A percentile compares a stretch with the other conserved stretches of the same genome.
Evolutionary conservation across 1,140 invertebrate genomes (phyloP).

Genomic region (Coptotermes formosanus): DNA sequence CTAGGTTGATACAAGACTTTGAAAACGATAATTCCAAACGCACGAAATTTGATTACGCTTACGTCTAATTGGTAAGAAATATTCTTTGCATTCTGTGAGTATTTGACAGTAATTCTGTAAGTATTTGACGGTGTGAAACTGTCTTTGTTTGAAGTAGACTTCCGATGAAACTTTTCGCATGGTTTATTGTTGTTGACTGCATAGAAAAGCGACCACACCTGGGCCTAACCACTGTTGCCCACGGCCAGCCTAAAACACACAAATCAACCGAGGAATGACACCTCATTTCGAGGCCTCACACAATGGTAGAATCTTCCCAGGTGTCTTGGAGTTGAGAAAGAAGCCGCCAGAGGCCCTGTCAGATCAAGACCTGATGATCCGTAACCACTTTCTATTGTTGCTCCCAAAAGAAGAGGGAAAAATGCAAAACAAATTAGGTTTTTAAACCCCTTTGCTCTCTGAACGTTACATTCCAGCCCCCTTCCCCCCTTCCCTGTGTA

Average conservation of each 20-base stretch:
- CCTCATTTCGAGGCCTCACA: slow-evolving; percentile 12
- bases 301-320: slow-evolving; percentile 10
- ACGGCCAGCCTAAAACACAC: slow-evolving; percentile 4
- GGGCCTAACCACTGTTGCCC: slow-evolving; percentile 6
- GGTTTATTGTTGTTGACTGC: neutral
- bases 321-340: neutral
- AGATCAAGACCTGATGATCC: slow-evolving; percentile 11
- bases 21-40: too few species aligned
- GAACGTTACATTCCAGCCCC: neutral
- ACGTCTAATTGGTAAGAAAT: too few species aligned
- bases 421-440: slow-evolving; percentile 14
- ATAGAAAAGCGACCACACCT: neutral
- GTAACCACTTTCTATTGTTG: slow-evolving; percentile 12
- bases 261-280: slow-evolving; percentile 11
- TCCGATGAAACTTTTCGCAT: neutral
- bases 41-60: too few species aligned
- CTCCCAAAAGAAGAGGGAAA: neutral
- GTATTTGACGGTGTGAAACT: too few species aligned
- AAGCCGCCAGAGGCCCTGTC: slow-evolving; percentile 9
- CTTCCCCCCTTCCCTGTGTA: neutral
- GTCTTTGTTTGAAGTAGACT: neutral
- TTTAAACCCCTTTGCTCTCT: neutral
- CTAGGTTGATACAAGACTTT: too few species aligned
- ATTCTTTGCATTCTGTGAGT: too few species aligned
- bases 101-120: too few species aligned